Evolutionary conservation across 2,113 vertebrate species (phyloP).

Genomic region (Coptodon bakossiorum): DNA sequence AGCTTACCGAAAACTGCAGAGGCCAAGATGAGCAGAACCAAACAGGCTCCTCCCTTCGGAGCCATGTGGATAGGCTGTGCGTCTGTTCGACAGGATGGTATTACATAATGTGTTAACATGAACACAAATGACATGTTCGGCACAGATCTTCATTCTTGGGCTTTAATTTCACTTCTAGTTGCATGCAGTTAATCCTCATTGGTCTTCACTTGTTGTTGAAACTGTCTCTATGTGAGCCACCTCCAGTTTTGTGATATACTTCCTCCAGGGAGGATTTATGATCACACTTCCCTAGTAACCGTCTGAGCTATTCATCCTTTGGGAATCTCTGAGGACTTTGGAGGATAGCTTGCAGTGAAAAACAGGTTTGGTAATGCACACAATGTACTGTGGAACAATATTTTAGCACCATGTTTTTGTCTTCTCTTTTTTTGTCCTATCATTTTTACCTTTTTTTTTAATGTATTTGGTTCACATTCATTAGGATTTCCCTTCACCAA

Average conservation of each 20-base stretch:
- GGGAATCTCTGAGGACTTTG: constrained; percentile 5
- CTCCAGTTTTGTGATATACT: not conserved
- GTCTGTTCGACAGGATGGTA: not conserved
- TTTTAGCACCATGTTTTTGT: not conserved
- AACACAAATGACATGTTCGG: not conserved
- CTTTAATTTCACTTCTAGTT: not conserved
- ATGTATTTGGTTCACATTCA: not conserved
- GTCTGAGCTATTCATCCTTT: not conserved
- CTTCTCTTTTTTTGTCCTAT: not conserved
- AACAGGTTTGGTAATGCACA: constrained; percentile 35
- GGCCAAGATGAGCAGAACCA: constrained; percentile 5
- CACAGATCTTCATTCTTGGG: not conserved
- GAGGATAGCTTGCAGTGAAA: constrained; percentile 31
- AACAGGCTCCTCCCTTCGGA: not conserved
- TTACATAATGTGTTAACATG: not conserved
- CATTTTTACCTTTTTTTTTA: not conserved
- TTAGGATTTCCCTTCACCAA: not conserved
- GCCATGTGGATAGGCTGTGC: constrained; percentile 21
- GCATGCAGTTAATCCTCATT: not conserved
- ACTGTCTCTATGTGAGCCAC: constrained; percentile 17
- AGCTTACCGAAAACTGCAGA: constrained; percentile 24
- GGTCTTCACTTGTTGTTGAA: constrained; percentile 12
- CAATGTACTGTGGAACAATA: not conserved
- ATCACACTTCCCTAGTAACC: constrained; percentile 38
- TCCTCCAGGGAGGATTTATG: constrained; percentile 33